Percentiles rank a stretch among this genome's conserved stretches.
phyloP scores from a whole-genome alignment of 2,113 vertebrate genomes.

The Tetrao urogallus region DNA sequence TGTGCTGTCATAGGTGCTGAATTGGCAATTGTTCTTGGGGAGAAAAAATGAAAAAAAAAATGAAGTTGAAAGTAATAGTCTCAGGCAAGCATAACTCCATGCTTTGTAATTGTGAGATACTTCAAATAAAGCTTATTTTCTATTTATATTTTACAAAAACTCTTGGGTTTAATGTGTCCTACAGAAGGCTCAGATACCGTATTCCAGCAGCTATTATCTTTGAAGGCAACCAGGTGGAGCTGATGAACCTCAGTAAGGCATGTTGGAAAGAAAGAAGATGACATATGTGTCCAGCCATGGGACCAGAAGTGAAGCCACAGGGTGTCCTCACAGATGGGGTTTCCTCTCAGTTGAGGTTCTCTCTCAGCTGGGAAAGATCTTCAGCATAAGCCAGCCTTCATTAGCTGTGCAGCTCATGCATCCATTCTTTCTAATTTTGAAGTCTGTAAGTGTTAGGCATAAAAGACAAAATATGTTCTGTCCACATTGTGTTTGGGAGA shows the following conservation, averaged over 20 bases:
- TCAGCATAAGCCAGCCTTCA: not conserved
- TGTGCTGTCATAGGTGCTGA: not conserved
- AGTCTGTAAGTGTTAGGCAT: not conserved
- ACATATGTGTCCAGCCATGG: rapidly evolving
- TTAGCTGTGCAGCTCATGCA: not conserved
- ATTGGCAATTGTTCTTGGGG: not conserved
- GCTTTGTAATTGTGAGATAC: not conserved
- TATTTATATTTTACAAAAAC: not conserved
- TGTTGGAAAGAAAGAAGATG: not conserved
- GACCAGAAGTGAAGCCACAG: not conserved
- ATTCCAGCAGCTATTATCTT: not conserved
- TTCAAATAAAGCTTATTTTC: not conserved
- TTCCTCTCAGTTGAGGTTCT: not conserved
- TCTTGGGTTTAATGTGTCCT: not conserved
- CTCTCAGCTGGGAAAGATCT: not conserved
- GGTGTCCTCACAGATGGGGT: rapidly evolving
- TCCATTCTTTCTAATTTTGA: not conserved
- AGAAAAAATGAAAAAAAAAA: not conserved
- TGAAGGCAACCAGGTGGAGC: not conserved
- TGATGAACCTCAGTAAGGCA: not conserved
- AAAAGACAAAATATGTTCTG: not conserved
- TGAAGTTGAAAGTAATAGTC: not conserved
- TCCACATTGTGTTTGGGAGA: not conserved
- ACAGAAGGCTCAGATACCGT: not conserved
- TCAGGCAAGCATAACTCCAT: not conserved